Percentiles rank a stretch among this genome's conserved stretches.
phyloP scores from a whole-genome alignment of 2,888 invertebrate species.

The Leptinotarsa haldemani region DNA sequence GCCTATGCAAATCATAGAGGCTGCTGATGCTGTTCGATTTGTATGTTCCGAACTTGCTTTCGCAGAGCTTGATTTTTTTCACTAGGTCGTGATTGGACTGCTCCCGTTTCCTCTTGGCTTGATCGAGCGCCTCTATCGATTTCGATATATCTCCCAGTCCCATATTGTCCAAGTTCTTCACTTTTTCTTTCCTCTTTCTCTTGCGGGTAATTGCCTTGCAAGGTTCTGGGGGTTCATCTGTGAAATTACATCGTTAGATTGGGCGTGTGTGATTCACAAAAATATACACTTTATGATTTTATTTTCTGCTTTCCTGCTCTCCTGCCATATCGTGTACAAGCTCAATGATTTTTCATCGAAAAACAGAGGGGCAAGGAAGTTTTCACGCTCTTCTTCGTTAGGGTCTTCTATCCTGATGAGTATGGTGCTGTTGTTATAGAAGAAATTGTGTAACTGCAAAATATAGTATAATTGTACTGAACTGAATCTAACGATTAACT shows the following conservation, averaged over 20 bases:
- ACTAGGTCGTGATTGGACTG: slow-evolving; percentile 30
- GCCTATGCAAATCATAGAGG: slow-evolving; percentile 43
- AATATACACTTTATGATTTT: slow-evolving; percentile 42
- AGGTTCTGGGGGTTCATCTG: slow-evolving; percentile 21
- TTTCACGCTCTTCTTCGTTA: slow-evolving; percentile 56
- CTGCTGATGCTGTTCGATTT: slow-evolving; percentile 42
- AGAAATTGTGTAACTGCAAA: slow-evolving; percentile 58
- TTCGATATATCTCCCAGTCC: slow-evolving; percentile 9
- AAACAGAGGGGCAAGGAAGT: slow-evolving; percentile 61
- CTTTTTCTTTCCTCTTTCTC: slow-evolving; percentile 29
- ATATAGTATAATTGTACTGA: neutral
- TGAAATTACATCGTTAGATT: slow-evolving; percentile 18
- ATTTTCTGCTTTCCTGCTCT: slow-evolving; percentile 17
- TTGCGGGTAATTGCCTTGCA: slow-evolving; percentile 12
- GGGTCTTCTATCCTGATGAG: slow-evolving; percentile 60
- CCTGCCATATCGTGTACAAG: slow-evolving; percentile 49
- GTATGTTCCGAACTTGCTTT: slow-evolving; percentile 37
- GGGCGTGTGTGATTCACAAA: slow-evolving; percentile 10
- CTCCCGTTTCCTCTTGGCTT: slow-evolving; percentile 35
- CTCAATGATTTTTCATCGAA: slow-evolving; percentile 54
- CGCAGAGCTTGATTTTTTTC: slow-evolving; percentile 42
- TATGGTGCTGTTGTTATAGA: slow-evolving; percentile 59
- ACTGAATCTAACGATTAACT: too few species aligned
- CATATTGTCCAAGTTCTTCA: neutral
- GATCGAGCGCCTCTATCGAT: neutral